phyloP scores from a whole-genome alignment of 2,888 invertebrate species.

The Gymnoscelis rufifasciata region DNA sequence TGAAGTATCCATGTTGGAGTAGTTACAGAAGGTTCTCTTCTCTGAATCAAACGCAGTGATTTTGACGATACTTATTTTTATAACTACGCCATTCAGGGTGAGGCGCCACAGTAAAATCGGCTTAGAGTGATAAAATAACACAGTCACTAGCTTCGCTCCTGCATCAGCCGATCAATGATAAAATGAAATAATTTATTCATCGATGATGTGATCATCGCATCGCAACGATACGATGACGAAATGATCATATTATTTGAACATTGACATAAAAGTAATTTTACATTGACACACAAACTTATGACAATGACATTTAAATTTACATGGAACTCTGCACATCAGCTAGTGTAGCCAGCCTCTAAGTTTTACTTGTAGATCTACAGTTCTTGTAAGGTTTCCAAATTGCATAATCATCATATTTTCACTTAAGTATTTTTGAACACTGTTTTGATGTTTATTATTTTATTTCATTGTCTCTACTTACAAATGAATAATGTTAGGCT shows the following conservation, averaged over 20 bases:
- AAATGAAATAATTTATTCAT: not conserved
- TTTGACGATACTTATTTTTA: slow-evolving; percentile 41
- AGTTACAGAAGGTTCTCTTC: slow-evolving; percentile 17
- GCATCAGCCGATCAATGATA: not conserved
- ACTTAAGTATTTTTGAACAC: no score
- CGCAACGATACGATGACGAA: not conserved
- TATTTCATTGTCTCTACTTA: no score
- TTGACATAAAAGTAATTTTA: not conserved
- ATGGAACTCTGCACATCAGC: no score
- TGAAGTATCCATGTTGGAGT: slow-evolving; percentile 50
- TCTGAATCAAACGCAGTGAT: slow-evolving; percentile 26
- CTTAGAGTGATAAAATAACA: not conserved
- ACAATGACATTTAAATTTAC: no score
- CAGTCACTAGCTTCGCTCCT: not conserved
- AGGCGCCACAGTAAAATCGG: not conserved
- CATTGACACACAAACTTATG: no score
- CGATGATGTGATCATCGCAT: not conserved
- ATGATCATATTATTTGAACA: slow-evolving; percentile 12
- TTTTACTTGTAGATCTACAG: no score
- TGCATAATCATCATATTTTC: no score
- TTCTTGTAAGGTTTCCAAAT: no score
- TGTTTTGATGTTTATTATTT: no score
- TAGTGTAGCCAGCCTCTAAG: no score
- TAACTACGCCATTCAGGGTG: slow-evolving; percentile 25
- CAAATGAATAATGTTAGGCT: no score